Conservation (phyloP, 2,797 vertebrate species). For the Petrocephalus sullivani region DNA sequence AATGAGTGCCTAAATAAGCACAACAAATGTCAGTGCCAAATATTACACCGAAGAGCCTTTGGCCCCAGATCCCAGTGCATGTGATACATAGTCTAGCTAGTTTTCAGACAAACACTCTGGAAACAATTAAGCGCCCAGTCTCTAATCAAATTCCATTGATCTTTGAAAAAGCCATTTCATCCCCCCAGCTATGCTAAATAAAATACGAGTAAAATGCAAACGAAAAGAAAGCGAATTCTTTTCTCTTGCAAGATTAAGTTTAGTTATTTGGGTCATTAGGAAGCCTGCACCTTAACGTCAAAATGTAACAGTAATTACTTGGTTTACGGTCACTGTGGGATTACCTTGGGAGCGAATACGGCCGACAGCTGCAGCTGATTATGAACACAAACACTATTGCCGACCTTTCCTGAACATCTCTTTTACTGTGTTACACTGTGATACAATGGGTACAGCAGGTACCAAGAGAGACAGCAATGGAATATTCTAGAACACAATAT, state of each 20-base stretch:
- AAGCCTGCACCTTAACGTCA: slow-evolving; percentile 48
- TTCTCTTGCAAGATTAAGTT: slow-evolving; percentile 44
- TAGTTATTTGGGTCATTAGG: slow-evolving; percentile 61
- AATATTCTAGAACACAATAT: neutral
- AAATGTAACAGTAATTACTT: slow-evolving; percentile 60
- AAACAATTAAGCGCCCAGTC: slow-evolving; percentile 61
- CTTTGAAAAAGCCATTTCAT: slow-evolving; percentile 47
- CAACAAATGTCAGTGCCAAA: slow-evolving; percentile 41
- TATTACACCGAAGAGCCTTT: slow-evolving; percentile 46
- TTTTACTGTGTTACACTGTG: neutral
- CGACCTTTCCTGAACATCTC: neutral
- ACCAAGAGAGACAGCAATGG: neutral
- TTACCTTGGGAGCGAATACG: slow-evolving; percentile 45
- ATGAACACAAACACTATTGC: slow-evolving; percentile 17
- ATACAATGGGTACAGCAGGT: neutral
- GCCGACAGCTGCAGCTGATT: slow-evolving; percentile 44
- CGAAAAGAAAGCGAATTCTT: slow-evolving; percentile 28
- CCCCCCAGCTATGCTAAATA: slow-evolving; percentile 38
- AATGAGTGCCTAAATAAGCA: slow-evolving; percentile 46
- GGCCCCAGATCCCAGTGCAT: slow-evolving; percentile 42
- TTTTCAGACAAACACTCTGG: slow-evolving; percentile 65
- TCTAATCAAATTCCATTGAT: slow-evolving; percentile 53
- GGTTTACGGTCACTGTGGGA: slow-evolving; percentile 52
- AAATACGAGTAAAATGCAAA: slow-evolving; percentile 14
- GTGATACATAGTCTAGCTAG: slow-evolving; percentile 53